phyloP scores from a whole-genome alignment of 1,140 invertebrate species.

The Habropoda laboriosa region DNA sequence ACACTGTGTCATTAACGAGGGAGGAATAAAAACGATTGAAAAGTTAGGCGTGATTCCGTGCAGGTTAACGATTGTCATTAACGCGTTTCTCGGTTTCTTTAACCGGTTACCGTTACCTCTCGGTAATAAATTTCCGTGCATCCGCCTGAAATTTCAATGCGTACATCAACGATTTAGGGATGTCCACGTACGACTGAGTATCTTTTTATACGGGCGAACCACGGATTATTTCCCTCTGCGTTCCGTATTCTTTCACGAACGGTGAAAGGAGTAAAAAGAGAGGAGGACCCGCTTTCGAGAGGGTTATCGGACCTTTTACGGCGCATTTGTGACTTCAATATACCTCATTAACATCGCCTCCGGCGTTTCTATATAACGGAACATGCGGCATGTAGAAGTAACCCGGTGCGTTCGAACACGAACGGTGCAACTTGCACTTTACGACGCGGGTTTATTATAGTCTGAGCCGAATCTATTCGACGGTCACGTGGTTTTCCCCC shows the following conservation, averaged over 20 bases:
- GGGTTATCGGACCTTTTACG: constrained; percentile 53
- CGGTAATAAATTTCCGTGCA: constrained; percentile 2
- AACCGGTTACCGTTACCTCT: background rate
- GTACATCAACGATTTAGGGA: background rate
- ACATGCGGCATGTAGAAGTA: background rate
- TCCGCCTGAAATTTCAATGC: background rate
- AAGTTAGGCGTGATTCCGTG: background rate
- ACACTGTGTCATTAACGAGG: background rate
- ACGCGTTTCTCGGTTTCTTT: background rate
- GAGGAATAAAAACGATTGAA: too few relatives aligned
- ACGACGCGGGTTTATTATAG: background rate
- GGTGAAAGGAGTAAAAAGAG: constrained; percentile 10
- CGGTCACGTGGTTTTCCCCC: too few relatives aligned
- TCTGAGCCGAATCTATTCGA: background rate
- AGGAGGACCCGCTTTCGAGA: constrained; percentile 2
- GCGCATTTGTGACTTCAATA: constrained; percentile 47
- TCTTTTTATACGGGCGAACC: background rate
- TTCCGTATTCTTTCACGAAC: background rate
- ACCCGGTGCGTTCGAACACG: background rate
- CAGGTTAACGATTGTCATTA: background rate
- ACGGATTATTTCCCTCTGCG: background rate
- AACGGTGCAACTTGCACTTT: constrained; percentile 22
- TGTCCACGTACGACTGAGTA: background rate
- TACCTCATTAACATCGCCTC: constrained; percentile 57
- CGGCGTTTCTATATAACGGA: constrained; percentile 55